Percentiles rank a stretch among this genome's conserved stretches.
phyloP scores from a whole-genome alignment of 1,140 invertebrate species.

The Coenobita brevimanus region DNA sequence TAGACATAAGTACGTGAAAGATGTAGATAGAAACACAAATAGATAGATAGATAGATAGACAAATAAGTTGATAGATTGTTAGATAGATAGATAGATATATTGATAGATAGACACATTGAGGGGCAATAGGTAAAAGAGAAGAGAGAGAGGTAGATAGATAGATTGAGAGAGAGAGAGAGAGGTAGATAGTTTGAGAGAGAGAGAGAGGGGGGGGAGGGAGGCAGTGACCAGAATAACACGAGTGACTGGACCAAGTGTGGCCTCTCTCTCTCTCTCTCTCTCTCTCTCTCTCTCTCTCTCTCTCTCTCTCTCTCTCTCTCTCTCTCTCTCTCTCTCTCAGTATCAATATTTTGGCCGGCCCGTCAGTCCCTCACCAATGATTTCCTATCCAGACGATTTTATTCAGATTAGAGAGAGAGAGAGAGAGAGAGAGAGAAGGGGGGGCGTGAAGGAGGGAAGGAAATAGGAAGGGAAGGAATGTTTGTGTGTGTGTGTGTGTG shows the following conservation, averaged over 20 bases:
- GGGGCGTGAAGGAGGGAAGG: no score
- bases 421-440: no score
- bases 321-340: neutral
- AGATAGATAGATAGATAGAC: neutral
- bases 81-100: neutral
- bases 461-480: no score
- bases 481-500: no score
- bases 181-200: no score
- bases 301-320: neutral
- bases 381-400: no score
- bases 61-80: neutral
- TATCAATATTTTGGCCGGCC: neutral
- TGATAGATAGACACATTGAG: neutral
- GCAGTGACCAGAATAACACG: slow-evolving; percentile 4
- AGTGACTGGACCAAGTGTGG: neutral
- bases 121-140: no score
- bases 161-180: neutral
- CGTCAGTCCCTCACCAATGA: no score
- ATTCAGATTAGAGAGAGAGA: no score
- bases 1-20: neutral
- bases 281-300: neutral
- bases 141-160: neutral
- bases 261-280: neutral
- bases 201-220: neutral
- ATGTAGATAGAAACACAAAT: neutral